Conservation (phyloP, 2,113 vertebrate species). For the Pluvianellus socialis region DNA sequence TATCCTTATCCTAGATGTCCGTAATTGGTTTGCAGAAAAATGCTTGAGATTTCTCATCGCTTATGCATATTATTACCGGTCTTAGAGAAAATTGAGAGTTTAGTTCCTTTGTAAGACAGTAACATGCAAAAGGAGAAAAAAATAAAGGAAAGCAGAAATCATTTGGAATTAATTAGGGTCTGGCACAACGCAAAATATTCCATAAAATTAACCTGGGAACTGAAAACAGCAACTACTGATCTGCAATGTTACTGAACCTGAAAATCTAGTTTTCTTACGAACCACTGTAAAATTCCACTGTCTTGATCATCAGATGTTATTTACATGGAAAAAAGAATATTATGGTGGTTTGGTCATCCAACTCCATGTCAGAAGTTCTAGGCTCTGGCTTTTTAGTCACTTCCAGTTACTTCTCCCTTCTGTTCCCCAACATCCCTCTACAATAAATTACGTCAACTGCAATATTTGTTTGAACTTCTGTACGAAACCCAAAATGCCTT, state of each 20-base stretch:
- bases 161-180: slow-evolving; percentile 48
- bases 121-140: not conserved
- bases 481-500: not conserved
- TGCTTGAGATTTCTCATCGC: not conserved
- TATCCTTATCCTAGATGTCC: not conserved
- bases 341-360: not conserved
- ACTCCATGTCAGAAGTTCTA: not conserved
- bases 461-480: not conserved
- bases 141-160: not conserved
- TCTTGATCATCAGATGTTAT: not conserved
- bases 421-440: not conserved
- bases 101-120: slow-evolving; percentile 25
- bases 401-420: not conserved
- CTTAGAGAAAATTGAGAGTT: slow-evolving; percentile 8
- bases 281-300: slow-evolving; percentile 36
- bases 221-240: slow-evolving; percentile 20
- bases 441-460: not conserved
- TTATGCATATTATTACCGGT: not conserved
- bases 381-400: not conserved
- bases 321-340: not conserved
- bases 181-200: slow-evolving; percentile 44
- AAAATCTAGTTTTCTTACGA: slow-evolving; percentile 9
- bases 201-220: slow-evolving; percentile 53
- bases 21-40: not conserved
- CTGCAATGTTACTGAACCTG: not conserved